These are phyloP conservation scores for Salvator merianae DNA, from an alignment of 2,113 vertebrate species.

Conservation along the genomic window DNA sequence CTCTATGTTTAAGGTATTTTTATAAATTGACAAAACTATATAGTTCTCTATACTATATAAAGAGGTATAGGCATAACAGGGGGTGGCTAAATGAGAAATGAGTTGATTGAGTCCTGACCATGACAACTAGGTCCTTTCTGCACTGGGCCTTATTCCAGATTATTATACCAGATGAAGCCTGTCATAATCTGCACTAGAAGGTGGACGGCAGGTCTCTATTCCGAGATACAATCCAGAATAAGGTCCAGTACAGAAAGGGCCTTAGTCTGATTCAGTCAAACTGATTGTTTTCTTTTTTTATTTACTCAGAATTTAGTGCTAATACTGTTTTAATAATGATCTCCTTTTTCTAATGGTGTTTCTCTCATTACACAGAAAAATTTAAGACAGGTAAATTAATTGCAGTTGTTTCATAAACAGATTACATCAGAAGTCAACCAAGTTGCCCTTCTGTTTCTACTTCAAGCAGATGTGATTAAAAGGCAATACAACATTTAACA, in stretches of 20 bases:
- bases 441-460: constrained; percentile 33
- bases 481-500: neutral
- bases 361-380: constrained; percentile 10
- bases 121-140: neutral
- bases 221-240: too few species aligned
- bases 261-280: too few species aligned
- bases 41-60: constrained; percentile 34
- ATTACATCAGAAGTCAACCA: constrained; percentile 41
- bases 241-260: too few species aligned
- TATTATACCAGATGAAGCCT: too few species aligned
- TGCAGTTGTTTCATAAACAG: constrained; percentile 15
- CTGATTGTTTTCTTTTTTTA: neutral
- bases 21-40: constrained; percentile 53
- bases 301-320: neutral
- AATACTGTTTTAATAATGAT: neutral
- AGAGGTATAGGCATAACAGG: constrained; percentile 40
- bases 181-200: too few species aligned
- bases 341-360: constrained; percentile 1
- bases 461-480: constrained; percentile 17
- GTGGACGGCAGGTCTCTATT: too few species aligned
- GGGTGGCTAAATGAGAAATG: too few species aligned
- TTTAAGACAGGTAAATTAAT: constrained; percentile 24
- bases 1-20: constrained; percentile 63
- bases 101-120: neutral
- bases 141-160: neutral